These are phyloP conservation scores for Entomyzon cyanotis DNA, from an alignment of 2,113 vertebrate genomes.

Conservation along the genomic window DNA sequence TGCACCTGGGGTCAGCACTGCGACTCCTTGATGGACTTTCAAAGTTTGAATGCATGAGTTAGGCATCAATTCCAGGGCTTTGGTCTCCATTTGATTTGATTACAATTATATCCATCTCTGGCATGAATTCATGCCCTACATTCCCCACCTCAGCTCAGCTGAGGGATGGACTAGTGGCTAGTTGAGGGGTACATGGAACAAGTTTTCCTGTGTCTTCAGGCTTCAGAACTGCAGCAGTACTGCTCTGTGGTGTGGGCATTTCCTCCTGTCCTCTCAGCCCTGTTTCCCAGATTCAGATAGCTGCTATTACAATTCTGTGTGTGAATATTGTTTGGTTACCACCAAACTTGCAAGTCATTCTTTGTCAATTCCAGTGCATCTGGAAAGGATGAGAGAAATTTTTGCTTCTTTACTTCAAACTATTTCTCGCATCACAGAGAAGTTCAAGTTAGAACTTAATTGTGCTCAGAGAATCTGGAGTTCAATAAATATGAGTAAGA, in stretches of 20 bases:
- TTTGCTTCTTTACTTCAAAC: background rate
- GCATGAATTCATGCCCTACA: background rate
- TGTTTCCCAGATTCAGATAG: background rate
- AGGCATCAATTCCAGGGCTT: background rate
- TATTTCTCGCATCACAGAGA: background rate
- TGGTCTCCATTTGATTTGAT: background rate
- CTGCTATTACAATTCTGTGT: background rate
- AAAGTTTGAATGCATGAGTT: background rate
- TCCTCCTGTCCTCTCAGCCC: background rate
- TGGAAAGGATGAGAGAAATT: background rate
- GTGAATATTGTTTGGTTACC: background rate
- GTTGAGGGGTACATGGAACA: background rate
- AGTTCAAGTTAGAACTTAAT: background rate
- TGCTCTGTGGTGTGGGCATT: background rate
- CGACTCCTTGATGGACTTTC: background rate
- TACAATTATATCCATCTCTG: background rate
- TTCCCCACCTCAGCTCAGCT: background rate
- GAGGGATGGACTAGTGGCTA: fast-evolving
- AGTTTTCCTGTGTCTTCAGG: background rate
- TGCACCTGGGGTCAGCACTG: background rate
- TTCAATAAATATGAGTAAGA: background rate
- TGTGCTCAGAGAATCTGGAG: background rate
- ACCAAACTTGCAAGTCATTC: background rate
- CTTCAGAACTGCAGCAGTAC: background rate
- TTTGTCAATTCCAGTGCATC: background rate